A percentile compares a stretch with the other conserved stretches of the same genome.
phyloP scores from a whole-genome alignment of 2,113 vertebrate genomes.

The Lota lota region DNA sequence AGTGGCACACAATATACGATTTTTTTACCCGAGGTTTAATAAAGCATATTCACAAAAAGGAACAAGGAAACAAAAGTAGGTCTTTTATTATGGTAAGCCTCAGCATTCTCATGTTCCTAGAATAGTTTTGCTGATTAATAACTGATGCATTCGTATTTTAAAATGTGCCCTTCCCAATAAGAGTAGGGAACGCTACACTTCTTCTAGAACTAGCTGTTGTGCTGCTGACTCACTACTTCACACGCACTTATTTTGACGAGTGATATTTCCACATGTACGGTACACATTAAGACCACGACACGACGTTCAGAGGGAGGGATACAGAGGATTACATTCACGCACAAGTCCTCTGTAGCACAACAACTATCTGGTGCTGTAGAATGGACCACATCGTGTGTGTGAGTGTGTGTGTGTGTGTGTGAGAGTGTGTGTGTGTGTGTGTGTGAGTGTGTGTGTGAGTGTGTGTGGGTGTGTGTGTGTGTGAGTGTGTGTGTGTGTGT shows the following conservation, averaged over 20 bases:
- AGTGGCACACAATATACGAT: constrained; percentile 33
- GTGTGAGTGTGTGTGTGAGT: not conserved
- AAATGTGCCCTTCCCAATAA: too few relatives aligned
- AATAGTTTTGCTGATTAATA: too few relatives aligned
- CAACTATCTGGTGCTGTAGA: constrained; percentile 2
- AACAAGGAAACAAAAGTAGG: too few relatives aligned
- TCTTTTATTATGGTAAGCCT: too few relatives aligned
- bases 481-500: not conserved
- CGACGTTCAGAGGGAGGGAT: constrained; percentile 48
- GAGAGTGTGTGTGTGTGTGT: not conserved
- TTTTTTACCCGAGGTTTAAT: too few relatives aligned
- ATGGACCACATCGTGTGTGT: not conserved
- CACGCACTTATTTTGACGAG: constrained; percentile 31
- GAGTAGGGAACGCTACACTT: too few relatives aligned
- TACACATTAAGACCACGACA: constrained; percentile 57
- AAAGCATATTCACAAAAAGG: too few relatives aligned
- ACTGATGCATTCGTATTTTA: too few relatives aligned
- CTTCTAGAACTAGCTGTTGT: too few relatives aligned
- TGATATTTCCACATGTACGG: constrained; percentile 48
- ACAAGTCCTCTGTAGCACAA: constrained; percentile 43
- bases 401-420: constrained; percentile 5
- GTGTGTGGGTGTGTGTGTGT: constrained; percentile 7
- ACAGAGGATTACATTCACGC: constrained; percentile 69
- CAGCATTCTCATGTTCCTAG: too few relatives aligned
- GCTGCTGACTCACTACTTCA: constrained; percentile 29